Percentiles rank a stretch among this genome's conserved stretches.
phyloP scores from a whole-genome alignment of 2,113 vertebrate species.

The Malurus cyaneus region DNA sequence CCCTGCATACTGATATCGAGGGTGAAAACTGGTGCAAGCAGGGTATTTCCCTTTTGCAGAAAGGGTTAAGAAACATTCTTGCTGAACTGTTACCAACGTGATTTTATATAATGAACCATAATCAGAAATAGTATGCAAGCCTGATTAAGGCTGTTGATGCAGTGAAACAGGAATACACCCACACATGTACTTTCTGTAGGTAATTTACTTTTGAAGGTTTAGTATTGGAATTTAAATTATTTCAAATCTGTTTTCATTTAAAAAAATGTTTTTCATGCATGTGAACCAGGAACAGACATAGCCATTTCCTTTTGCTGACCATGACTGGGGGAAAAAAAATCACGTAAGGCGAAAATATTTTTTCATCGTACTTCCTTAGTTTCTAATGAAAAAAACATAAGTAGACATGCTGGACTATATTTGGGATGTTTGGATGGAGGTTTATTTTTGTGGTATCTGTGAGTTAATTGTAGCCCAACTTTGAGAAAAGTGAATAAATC shows the following conservation, averaged over 20 bases:
- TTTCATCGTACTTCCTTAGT: background rate
- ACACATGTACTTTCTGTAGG: constrained; percentile 55
- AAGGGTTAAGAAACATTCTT: background rate
- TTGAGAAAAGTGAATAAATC: background rate
- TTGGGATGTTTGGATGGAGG: background rate
- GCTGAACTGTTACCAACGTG: background rate
- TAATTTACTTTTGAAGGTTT: constrained; percentile 61
- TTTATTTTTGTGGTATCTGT: background rate
- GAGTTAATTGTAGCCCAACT: background rate
- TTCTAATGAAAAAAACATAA: background rate
- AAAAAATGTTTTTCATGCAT: constrained; percentile 17
- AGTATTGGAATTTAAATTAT: constrained; percentile 39
- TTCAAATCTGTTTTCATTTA: constrained; percentile 52
- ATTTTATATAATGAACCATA: constrained; percentile 52
- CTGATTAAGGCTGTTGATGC: constrained; percentile 46
- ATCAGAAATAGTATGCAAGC: constrained; percentile 38
- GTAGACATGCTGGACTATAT: background rate
- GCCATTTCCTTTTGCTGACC: constrained; percentile 40
- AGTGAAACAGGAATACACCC: constrained; percentile 11
- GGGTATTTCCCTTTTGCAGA: background rate
- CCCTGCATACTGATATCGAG: accelerated
- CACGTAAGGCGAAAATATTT: background rate
- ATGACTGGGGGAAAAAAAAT: background rate
- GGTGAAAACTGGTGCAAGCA: background rate
- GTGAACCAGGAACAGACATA: constrained; percentile 30